phyloP scores from a whole-genome alignment of 2,113 vertebrate species.

The Chaetodon auriga region DNA sequence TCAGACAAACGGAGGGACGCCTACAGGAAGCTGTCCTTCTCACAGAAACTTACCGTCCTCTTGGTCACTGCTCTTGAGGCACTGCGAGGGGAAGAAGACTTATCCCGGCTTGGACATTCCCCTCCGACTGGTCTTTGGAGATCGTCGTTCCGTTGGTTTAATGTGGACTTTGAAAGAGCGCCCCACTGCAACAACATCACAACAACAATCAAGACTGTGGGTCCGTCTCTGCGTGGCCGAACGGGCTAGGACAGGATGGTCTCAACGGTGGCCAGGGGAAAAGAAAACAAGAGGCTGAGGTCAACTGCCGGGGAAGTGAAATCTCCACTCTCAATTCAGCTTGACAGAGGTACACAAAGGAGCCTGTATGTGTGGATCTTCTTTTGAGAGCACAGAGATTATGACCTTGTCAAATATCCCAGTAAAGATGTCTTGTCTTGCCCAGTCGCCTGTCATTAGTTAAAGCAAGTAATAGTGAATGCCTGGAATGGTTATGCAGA shows the following conservation, averaged over 20 bases:
- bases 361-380: constrained; percentile 67
- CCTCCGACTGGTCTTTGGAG: constrained; percentile 66
- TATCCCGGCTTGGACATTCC: constrained; percentile 73
- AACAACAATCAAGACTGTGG: constrained; percentile 59
- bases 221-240: constrained; percentile 44
- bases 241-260: constrained; percentile 59
- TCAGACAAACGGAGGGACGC: background rate
- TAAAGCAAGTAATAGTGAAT: constrained; percentile 77
- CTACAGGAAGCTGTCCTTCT: constrained; percentile 13
- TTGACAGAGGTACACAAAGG: constrained; percentile 66
- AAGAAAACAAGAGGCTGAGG: constrained; percentile 75
- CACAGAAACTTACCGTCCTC: constrained; percentile 81
- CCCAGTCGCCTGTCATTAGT: constrained; percentile 72
- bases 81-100: constrained; percentile 63
- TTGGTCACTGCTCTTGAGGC: constrained; percentile 77
- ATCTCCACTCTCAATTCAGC: constrained; percentile 67
- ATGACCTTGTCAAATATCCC: constrained; percentile 77
- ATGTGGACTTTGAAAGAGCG: constrained; percentile 66
- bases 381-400: constrained; percentile 69
- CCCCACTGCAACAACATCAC: constrained; percentile 85
- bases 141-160: constrained; percentile 61
- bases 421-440: constrained; percentile 74
- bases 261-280: constrained; percentile 68
- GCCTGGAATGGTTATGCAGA: constrained; percentile 75
- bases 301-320: constrained; percentile 71